phyloP scores from a whole-genome alignment of 2,888 invertebrate species.

The Cosmorhoe ocellata region DNA sequence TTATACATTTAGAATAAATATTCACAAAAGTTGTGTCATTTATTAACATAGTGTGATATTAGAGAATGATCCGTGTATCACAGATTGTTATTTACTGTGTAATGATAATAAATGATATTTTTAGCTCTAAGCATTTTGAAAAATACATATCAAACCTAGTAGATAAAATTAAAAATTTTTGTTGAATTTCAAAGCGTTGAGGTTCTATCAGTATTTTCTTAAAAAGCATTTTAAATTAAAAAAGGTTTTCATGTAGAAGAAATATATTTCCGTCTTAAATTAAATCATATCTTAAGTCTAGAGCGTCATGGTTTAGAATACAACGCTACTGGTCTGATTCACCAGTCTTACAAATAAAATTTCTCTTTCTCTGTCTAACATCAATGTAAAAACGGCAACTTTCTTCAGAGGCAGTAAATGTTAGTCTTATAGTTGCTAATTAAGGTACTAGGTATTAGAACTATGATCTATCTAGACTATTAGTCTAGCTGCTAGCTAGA shows the following conservation, averaged over 20 bases:
- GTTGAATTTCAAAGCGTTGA: too few relatives aligned
- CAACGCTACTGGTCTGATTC: constrained; percentile 25
- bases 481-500: constrained; percentile 24
- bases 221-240: constrained; percentile 13
- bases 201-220: too few relatives aligned
- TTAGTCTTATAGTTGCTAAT: constrained; percentile 45
- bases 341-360: constrained; percentile 3
- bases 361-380: constrained; percentile 3
- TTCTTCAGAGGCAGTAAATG: constrained; percentile 22
- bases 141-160: too few relatives aligned
- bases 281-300: constrained; percentile 41
- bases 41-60: not conserved
- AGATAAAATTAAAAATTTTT: too few relatives aligned
- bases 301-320: constrained; percentile 31
- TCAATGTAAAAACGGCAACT: not conserved
- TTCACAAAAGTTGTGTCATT: too few relatives aligned
- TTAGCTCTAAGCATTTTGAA: too few relatives aligned
- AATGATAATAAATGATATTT: too few relatives aligned
- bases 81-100: too few relatives aligned
- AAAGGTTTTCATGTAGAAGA: constrained; percentile 44
- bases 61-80: not conserved
- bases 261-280: constrained; percentile 57
- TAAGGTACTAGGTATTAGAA: constrained; percentile 32
- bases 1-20: too few relatives aligned
- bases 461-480: not conserved